Conservation (phyloP, 2,113 vertebrate genomes). For the Alligator sinensis region DNA sequence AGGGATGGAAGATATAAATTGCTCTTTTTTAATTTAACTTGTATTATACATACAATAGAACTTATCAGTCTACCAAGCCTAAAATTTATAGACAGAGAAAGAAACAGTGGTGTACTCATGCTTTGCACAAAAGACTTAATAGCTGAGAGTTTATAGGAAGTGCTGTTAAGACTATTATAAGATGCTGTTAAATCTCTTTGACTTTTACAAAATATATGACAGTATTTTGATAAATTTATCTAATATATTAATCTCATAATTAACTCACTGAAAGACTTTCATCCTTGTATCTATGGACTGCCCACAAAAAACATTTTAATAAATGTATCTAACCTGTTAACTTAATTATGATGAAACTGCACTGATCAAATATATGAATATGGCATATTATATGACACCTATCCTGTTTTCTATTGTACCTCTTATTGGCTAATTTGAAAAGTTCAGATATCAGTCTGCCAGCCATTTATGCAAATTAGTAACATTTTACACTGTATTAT, state of each 20-base stretch:
- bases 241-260: no score
- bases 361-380: neutral
- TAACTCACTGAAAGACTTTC: no score
- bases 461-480: neutral
- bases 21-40: neutral
- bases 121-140: slow-evolving; percentile 35
- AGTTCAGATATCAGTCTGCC: neutral
- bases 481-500: neutral
- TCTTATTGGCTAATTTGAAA: neutral
- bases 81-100: neutral
- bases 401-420: neutral
- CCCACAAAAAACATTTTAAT: no score
- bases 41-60: neutral
- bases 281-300: no score
- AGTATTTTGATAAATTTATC: neutral
- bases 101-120: neutral
- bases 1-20: neutral
- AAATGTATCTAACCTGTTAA: neutral
- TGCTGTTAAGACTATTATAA: neutral
- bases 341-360: neutral
- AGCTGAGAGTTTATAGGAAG: fast-evolving
- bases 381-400: neutral
- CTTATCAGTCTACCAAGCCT: neutral
- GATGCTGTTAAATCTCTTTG: neutral
- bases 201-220: neutral